These are phyloP conservation scores for Crax fasciolata DNA, from an alignment of 2,797 vertebrate species.

Conservation along the genomic window DNA sequence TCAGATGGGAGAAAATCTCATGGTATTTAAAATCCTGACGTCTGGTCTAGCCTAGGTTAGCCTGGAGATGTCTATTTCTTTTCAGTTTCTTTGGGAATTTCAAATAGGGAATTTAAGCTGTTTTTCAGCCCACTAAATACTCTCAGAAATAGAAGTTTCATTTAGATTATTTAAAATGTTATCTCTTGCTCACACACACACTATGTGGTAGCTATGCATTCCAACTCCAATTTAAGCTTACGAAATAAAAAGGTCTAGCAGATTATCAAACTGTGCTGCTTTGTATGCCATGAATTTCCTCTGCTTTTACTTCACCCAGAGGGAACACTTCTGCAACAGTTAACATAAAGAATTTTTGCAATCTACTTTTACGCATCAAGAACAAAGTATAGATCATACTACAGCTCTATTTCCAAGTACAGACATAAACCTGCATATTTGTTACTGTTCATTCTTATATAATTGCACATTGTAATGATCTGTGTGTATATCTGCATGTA, in stretches of 20 bases:
- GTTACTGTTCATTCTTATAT: not conserved
- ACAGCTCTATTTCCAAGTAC: not conserved
- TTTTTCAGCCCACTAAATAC: not conserved
- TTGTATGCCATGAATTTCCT: not conserved
- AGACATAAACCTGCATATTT: not conserved
- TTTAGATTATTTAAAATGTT: not conserved
- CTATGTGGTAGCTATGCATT: not conserved
- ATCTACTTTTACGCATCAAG: not conserved
- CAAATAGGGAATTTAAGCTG: not conserved
- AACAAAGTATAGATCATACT: not conserved
- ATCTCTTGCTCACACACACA: not conserved
- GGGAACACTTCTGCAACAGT: not conserved
- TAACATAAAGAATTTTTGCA: not conserved
- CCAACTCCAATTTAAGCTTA: not conserved
- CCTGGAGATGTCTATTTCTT: not conserved
- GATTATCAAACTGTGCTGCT: not conserved
- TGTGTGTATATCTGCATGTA: not conserved
- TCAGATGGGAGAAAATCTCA: not conserved
- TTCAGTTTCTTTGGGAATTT: not conserved
- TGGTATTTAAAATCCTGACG: not conserved
- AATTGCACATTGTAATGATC: not conserved
- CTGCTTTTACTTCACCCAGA: not conserved
- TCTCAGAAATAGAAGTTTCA: not conserved
- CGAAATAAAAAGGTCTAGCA: not conserved
- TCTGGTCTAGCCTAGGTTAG: not conserved